phyloP scores from a whole-genome alignment of 1,140 invertebrate species.

The Drosophila obscura region DNA sequence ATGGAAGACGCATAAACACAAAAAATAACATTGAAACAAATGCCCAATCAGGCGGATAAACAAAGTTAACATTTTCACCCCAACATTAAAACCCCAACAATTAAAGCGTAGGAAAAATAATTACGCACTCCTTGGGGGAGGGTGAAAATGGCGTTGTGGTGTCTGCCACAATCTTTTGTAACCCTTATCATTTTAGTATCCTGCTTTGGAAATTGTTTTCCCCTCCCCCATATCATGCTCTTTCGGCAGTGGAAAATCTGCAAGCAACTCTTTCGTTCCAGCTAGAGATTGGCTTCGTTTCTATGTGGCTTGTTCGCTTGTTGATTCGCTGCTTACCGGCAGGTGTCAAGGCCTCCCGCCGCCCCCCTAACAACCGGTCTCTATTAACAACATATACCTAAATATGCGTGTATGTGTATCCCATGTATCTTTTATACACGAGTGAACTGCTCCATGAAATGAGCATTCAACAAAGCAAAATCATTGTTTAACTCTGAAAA shows the following conservation, averaged over 20 bases:
- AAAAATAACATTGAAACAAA: conserved; percentile 66
- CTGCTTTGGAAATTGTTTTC: too few species aligned
- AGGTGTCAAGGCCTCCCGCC: conserved; percentile 10
- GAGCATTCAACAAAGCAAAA: conserved; percentile 10
- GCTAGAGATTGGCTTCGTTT: too few species aligned
- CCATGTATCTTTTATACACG: too few species aligned
- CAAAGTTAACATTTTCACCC: conserved; percentile 56
- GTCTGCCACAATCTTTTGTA: too few species aligned
- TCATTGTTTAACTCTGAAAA: conserved; percentile 23
- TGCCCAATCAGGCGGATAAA: conserved; percentile 61
- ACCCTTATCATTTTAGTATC: too few species aligned
- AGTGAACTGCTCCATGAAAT: too few species aligned
- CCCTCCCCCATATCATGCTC: too few species aligned
- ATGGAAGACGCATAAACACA: conserved; percentile 9
- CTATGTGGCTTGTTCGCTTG: neutral
- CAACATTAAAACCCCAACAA: neutral
- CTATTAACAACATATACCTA: neutral
- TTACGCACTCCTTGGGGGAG: neutral
- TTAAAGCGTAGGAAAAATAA: neutral
- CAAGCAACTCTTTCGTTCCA: too few species aligned
- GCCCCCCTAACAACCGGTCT: neutral
- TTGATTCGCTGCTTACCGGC: neutral
- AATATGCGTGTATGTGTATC: neutral
- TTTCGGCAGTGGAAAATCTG: too few species aligned
- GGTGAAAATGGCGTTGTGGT: too few species aligned